Conservation (phyloP, 2,888 invertebrate genomes). For the Rutpela maculata region DNA sequence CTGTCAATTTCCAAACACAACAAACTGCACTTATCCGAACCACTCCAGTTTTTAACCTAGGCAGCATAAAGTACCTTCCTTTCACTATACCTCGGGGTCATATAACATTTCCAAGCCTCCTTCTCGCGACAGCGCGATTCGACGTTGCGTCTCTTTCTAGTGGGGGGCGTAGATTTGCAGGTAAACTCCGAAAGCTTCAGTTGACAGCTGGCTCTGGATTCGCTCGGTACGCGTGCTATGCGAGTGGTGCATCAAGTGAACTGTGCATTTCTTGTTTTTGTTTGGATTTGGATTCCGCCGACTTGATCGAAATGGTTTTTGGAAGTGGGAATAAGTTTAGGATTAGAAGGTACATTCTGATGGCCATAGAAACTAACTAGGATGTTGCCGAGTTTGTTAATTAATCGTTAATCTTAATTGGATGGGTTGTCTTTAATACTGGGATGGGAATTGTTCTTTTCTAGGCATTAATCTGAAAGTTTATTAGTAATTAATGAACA, state of each 20-base stretch:
- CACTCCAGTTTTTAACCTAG: constrained; percentile 60
- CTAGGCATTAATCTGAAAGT: constrained; percentile 12
- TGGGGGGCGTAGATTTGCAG: constrained; percentile 63
- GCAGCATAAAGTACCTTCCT: constrained; percentile 61
- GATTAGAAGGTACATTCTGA: constrained; percentile 75
- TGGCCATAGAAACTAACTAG: constrained; percentile 6
- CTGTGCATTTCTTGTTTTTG: constrained; percentile 54
- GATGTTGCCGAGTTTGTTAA: neutral
- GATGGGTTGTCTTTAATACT: neutral
- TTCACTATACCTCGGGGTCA: constrained; percentile 67
- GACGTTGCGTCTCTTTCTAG: constrained; percentile 55
- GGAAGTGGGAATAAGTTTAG: constrained; percentile 76
- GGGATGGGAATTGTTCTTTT: constrained; percentile 1
- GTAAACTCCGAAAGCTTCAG: constrained; percentile 63
- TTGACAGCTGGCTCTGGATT: constrained; percentile 64
- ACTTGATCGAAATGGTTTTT: constrained; percentile 69
- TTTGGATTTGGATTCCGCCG: constrained; percentile 57
- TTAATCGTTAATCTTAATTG: constrained; percentile 8
- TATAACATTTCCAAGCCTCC: constrained; percentile 47
- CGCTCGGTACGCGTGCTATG: constrained; percentile 53
- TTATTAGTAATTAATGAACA: constrained; percentile 21
- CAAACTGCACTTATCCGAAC: constrained; percentile 15
- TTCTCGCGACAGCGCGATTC: constrained; percentile 44
- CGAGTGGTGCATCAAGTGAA: constrained; percentile 49
- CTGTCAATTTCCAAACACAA: constrained; percentile 1